A percentile compares a stretch with the other conserved stretches of the same genome.
phyloP scores from a whole-genome alignment of 2,888 invertebrate species.

The Amblyjoppa fuscipennis region DNA sequence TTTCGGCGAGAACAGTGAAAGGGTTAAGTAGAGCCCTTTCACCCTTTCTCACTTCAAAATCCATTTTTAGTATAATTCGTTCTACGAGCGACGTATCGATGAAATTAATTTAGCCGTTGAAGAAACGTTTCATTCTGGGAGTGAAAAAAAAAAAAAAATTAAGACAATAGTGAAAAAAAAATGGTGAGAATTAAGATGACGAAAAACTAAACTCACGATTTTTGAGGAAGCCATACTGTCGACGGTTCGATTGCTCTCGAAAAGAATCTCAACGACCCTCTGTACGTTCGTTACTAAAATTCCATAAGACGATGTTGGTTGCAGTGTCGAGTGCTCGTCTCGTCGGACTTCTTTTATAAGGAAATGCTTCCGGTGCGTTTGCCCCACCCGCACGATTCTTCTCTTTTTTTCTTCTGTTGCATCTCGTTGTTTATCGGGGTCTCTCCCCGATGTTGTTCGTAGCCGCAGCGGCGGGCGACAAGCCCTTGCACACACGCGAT shows the following conservation, averaged over 20 bases:
- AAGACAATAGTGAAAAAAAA: not conserved
- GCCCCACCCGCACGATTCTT: conserved; percentile 64
- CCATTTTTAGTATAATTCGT: not conserved
- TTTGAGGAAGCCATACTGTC: conserved; percentile 78
- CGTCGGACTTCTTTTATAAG: conserved; percentile 76
- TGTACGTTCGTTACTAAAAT: conserved; percentile 25
- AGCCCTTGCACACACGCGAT: conserved; percentile 66
- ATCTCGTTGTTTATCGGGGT: conserved; percentile 44
- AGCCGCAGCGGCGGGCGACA: conserved; percentile 36
- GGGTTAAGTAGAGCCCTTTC: not conserved
- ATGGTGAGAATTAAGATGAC: not conserved
- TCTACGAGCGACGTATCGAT: not conserved
- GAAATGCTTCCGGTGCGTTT: conserved; percentile 68
- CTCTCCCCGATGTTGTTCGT: conserved; percentile 52
- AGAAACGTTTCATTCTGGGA: not conserved
- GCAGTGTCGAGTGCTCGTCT: conserved; percentile 54
- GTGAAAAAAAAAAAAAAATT: not conserved
- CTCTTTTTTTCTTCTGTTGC: conserved; percentile 35
- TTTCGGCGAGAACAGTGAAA: no score
- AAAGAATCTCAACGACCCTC: conserved; percentile 40
- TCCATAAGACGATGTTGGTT: conserved; percentile 49
- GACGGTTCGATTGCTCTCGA: conserved; percentile 55
- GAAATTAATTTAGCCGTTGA: not conserved
- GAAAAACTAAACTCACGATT: conserved; percentile 74
- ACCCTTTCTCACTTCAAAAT: not conserved